Conservation (phyloP, 2,888 invertebrate species). For the Ernsta delagoae region DNA sequence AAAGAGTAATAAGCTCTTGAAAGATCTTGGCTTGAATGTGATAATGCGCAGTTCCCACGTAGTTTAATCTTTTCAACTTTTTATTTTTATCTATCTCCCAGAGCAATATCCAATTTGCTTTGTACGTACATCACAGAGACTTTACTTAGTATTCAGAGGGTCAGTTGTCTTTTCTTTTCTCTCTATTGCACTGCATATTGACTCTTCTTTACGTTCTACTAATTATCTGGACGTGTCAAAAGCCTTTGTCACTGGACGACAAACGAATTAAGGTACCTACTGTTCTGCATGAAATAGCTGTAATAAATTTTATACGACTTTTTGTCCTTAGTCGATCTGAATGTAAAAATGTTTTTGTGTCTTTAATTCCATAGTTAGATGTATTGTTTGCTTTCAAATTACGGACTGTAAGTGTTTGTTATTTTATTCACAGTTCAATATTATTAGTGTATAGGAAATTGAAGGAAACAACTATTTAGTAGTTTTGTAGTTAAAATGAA, state of each 20-base stretch:
- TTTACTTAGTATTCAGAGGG: conserved; percentile 27
- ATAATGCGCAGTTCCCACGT: neutral
- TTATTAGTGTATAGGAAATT: too few species aligned
- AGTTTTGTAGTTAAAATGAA: too few species aligned
- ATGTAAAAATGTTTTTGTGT: neutral
- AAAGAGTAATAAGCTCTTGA: neutral
- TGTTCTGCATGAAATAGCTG: conserved; percentile 10
- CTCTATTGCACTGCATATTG: conserved; percentile 27
- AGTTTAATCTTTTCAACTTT: neutral
- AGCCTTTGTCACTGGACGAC: conserved; percentile 30
- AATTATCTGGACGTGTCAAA: conserved; percentile 31
- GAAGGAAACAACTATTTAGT: too few species aligned
- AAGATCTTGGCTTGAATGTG: neutral
- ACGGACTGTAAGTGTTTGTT: too few species aligned
- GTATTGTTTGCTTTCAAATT: too few species aligned
- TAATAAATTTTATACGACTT: neutral
- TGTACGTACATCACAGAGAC: conserved; percentile 28
- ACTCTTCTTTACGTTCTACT: conserved; percentile 32
- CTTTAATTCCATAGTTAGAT: too few species aligned
- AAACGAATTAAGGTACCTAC: conserved; percentile 29
- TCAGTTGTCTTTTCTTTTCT: conserved; percentile 27
- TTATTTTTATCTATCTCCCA: conserved; percentile 11
- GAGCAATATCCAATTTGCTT: conserved; percentile 23
- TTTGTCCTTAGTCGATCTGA: neutral
- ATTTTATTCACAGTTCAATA: too few species aligned